A percentile compares a stretch with the other conserved stretches of the same genome.
Evolutionary conservation across 2,113 vertebrate genomes (phyloP).

Genomic region (Tichodroma muraria): DNA sequence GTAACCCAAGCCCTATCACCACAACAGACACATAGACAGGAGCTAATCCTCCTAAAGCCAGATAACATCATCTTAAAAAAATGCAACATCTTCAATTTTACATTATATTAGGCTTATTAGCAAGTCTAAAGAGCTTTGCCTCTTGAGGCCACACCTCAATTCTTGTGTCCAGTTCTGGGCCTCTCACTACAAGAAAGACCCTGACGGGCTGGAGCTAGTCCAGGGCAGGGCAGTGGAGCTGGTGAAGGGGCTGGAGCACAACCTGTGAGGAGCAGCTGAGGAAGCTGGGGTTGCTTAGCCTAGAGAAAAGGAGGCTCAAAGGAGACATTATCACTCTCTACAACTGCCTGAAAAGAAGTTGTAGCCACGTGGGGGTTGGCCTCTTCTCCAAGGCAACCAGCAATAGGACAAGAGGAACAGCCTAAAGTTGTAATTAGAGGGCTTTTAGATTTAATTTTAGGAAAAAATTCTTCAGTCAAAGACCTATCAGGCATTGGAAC

Average conservation of each 20-base stretch:
- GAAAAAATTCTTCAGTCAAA: neutral
- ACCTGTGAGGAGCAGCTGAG: no score
- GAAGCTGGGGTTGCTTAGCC: neutral
- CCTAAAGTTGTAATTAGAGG: neutral
- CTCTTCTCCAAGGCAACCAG: neutral
- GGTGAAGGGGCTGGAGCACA: neutral
- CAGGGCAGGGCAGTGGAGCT: neutral
- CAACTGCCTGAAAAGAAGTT: neutral
- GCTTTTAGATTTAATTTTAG: neutral
- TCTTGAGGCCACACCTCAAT: neutral
- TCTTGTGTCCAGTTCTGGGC: no score
- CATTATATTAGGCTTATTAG: neutral
- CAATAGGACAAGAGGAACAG: neutral
- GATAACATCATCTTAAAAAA: neutral
- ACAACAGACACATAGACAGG: no score
- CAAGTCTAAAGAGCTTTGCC: neutral
- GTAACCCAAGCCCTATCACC: neutral
- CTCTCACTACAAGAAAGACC: neutral
- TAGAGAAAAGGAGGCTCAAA: neutral
- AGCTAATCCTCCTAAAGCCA: neutral
- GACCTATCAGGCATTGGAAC: neutral
- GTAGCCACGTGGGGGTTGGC: fast-evolving
- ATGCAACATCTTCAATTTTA: neutral
- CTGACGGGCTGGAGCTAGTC: fast-evolving
- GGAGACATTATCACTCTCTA: no score